Percentiles rank a stretch among this genome's conserved stretches.
Conservation (phyloP, 1,140 invertebrate genomes). For the Drosophila teissieri region DNA sequence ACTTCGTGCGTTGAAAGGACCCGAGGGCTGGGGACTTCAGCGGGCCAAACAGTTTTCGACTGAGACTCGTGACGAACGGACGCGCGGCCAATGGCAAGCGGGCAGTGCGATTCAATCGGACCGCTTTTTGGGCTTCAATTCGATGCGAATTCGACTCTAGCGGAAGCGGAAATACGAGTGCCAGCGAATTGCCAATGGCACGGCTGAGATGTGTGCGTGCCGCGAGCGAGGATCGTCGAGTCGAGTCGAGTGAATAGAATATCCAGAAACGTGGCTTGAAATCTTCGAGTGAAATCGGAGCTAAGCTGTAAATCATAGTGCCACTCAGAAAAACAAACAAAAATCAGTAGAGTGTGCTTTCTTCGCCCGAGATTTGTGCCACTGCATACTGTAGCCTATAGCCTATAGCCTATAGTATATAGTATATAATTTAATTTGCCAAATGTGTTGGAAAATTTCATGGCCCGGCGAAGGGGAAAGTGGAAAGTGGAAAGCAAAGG, state of each 20-base stretch:
- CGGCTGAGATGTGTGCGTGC: conserved; percentile 34
- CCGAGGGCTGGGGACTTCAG: conserved; percentile 46
- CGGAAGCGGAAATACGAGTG: conserved; percentile 41
- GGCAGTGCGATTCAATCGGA: conserved; percentile 48
- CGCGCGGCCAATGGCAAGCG: conserved; percentile 74
- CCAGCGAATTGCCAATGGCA: conserved; percentile 27
- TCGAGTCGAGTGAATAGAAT: conserved; percentile 30
- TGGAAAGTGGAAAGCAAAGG: conserved; percentile 20
- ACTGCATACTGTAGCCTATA: conserved; percentile 23
- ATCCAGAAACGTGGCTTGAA: conserved; percentile 12
- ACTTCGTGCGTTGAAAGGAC: conserved; percentile 30
- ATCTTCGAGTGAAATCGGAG: conserved; percentile 28
- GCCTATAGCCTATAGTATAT: not conserved
- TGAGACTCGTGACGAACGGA: conserved; percentile 78
- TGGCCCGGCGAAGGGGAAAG: conserved; percentile 56
- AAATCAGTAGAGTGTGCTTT: conserved; percentile 68
- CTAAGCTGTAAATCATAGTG: conserved; percentile 68
- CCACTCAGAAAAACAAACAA: conserved; percentile 59
- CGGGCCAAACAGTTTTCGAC: conserved; percentile 76
- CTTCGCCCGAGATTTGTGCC: conserved; percentile 57
- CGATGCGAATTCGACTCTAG: conserved; percentile 45
- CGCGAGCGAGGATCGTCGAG: conserved; percentile 40
- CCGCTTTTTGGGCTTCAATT: conserved; percentile 30
- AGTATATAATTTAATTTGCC: conserved; percentile 76
- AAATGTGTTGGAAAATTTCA: conserved; percentile 82